Evolutionary conservation across 2,113 vertebrate species (phyloP).

Genomic region (Cercocebus atys): DNA sequence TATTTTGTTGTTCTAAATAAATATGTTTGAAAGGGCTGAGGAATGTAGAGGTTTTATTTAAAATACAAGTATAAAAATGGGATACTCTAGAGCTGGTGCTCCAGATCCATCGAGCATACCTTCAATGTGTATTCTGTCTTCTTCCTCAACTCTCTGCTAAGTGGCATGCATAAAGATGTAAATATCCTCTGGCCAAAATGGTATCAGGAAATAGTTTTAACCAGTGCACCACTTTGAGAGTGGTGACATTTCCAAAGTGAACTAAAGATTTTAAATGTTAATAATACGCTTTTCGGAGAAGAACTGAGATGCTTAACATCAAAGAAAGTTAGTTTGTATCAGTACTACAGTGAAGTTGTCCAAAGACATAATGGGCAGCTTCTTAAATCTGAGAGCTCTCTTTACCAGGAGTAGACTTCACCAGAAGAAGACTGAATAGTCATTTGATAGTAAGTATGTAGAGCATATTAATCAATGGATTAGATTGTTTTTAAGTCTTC

Average conservation of each 20-base stretch:
- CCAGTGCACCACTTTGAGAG: background rate
- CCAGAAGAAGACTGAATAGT: background rate
- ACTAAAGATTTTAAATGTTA: background rate
- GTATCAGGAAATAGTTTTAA: background rate
- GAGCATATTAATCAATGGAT: background rate
- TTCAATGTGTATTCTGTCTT: background rate
- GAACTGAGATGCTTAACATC: background rate
- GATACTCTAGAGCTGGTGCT: background rate
- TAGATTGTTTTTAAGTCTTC: background rate
- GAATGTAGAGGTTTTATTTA: background rate
- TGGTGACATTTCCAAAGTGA: background rate
- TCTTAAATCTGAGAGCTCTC: background rate
- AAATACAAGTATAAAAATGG: background rate
- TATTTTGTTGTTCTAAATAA: background rate
- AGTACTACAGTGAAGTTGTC: background rate
- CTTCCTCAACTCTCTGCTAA: background rate
- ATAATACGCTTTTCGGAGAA: background rate
- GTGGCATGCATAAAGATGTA: background rate
- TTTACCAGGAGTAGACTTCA: background rate
- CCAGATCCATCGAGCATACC: background rate
- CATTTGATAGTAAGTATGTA: background rate
- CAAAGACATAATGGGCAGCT: background rate
- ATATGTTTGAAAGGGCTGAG: background rate
- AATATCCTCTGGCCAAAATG: background rate
- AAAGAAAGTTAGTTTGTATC: background rate